Evolutionary conservation across 1,140 invertebrate species (phyloP).

Genomic region (Megalopta genalis): DNA sequence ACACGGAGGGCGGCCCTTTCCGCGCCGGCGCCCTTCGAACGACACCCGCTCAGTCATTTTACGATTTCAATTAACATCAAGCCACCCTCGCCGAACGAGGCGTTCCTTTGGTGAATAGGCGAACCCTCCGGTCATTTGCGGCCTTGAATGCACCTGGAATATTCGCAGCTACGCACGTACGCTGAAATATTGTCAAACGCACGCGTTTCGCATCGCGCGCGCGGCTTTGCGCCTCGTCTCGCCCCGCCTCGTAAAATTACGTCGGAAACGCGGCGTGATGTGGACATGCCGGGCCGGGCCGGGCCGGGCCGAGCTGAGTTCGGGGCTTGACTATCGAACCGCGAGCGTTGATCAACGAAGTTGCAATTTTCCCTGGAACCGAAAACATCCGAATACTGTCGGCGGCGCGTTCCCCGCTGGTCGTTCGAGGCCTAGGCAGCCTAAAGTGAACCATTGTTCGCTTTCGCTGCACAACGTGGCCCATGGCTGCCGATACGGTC

Average conservation of each 20-base stretch:
- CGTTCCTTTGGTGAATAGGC: constrained; percentile 3
- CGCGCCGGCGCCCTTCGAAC: background rate
- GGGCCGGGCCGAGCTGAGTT: too few species aligned
- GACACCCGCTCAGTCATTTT: constrained; percentile 48
- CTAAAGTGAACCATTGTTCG: too few species aligned
- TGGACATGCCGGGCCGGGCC: background rate
- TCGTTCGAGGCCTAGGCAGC: too few species aligned
- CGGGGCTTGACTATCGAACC: background rate
- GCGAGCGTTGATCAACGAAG: constrained; percentile 23
- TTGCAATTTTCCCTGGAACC: constrained; percentile 17
- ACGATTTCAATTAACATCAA: constrained; percentile 70
- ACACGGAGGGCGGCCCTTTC: background rate
- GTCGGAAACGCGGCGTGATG: background rate
- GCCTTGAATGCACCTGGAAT: constrained; percentile 27
- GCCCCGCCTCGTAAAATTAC: constrained; percentile 27
- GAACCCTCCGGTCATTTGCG: constrained; percentile 21
- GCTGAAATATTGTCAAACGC: constrained; percentile 43
- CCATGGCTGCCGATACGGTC: too few species aligned
- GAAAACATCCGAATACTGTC: background rate
- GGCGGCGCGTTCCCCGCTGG: background rate
- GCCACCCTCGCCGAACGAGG: constrained; percentile 13
- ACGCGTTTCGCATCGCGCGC: constrained; percentile 5
- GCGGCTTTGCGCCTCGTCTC: background rate
- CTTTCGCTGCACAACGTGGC: too few species aligned
- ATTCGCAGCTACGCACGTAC: constrained; percentile 22